Conservation (phyloP, 2,888 invertebrate genomes). For the Megastigmus dorsalis region DNA sequence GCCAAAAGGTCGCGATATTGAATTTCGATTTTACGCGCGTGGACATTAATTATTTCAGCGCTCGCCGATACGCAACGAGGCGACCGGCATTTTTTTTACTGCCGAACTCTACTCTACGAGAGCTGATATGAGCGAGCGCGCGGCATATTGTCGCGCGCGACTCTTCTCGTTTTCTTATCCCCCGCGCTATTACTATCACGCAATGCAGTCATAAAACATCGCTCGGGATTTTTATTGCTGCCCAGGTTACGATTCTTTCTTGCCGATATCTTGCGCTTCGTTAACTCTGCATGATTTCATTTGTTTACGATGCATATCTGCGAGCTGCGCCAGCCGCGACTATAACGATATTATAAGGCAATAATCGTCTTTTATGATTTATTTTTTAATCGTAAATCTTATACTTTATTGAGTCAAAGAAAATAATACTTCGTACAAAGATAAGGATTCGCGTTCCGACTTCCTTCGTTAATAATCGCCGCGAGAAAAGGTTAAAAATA, state of each 20-base stretch:
- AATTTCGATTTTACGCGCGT: conserved; percentile 23
- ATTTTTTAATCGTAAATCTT: conserved; percentile 26
- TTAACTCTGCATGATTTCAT: conserved; percentile 53
- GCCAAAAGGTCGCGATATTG: conserved; percentile 18
- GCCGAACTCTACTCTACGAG: conserved; percentile 16
- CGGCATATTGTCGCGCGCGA: conserved; percentile 37
- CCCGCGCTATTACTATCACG: conserved; percentile 45
- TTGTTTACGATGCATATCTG: conserved; percentile 43
- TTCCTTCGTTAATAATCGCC: not conserved
- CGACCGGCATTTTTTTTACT: conserved; percentile 15
- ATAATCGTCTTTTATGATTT: conserved; percentile 33
- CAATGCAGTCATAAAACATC: conserved; percentile 53
- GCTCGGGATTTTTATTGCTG: conserved; percentile 52
- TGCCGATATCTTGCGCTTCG: conserved; percentile 48
- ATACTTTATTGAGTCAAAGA: conserved; percentile 4
- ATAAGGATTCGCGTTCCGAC: not conserved
- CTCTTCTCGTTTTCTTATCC: conserved; percentile 39
- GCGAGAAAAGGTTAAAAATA: not conserved
- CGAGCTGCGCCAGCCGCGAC: too few species aligned
- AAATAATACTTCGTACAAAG: too few species aligned
- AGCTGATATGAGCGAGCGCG: conserved; percentile 19
- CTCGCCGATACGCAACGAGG: not conserved
- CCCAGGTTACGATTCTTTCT: conserved; percentile 48
- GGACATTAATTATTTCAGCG: conserved; percentile 22
- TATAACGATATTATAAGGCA: conserved; percentile 38